phyloP scores from a whole-genome alignment of 2,113 vertebrate species.

The Cyphomyrus discorhynchus region DNA sequence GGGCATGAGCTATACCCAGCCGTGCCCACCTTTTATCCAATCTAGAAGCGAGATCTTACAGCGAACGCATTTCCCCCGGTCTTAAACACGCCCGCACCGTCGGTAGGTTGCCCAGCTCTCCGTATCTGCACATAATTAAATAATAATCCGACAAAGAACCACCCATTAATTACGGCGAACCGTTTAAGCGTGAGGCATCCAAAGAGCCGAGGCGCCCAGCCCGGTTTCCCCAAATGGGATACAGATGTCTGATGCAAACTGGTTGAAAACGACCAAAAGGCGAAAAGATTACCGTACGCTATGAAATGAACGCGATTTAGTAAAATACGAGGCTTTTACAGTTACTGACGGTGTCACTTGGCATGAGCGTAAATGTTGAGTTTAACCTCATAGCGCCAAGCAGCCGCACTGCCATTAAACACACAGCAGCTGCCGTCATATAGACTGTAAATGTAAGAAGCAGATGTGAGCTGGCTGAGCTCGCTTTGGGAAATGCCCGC shows the following conservation, averaged over 20 bases:
- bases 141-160: background rate
- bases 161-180: background rate
- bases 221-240: background rate
- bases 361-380: background rate
- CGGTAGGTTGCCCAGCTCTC: background rate
- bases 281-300: background rate
- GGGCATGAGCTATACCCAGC: background rate
- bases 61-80: background rate
- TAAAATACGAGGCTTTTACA: background rate
- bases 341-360: background rate
- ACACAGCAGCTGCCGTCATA: background rate
- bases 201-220: background rate
- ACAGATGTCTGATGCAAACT: background rate
- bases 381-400: background rate
- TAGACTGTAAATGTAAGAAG: background rate
- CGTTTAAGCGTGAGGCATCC: background rate
- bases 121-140: background rate
- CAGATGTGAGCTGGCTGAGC: background rate
- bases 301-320: background rate
- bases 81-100: background rate
- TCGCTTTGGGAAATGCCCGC: background rate
- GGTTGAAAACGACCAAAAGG: background rate
- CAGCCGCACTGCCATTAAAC: background rate
- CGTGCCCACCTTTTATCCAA: background rate
- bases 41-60: background rate